Percentiles rank a stretch among this genome's conserved stretches.
Conservation (phyloP, 2,797 vertebrate species). For the Sarcoramphus papa region DNA sequence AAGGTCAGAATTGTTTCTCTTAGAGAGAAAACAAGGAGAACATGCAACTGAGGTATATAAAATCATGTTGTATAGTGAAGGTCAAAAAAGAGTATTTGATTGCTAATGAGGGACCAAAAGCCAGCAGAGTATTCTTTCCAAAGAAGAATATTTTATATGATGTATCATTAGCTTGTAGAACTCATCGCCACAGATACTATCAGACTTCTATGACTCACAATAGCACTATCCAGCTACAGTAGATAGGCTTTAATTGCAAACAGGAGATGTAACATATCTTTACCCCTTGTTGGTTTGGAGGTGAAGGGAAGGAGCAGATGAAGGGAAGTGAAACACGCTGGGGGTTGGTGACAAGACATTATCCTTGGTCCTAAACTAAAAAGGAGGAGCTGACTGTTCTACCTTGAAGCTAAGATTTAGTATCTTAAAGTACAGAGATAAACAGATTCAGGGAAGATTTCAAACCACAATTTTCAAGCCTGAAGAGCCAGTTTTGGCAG, state of each 20-base stretch:
- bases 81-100: background rate
- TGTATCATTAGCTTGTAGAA: background rate
- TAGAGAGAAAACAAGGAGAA: background rate
- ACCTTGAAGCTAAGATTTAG: background rate
- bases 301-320: background rate
- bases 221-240: background rate
- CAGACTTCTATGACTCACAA: background rate
- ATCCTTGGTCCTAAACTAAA: background rate
- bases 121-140: background rate
- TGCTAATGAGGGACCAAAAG: background rate
- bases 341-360: background rate
- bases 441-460: background rate
- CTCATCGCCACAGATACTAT: background rate
- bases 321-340: background rate
- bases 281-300: background rate
- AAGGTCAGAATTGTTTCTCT: background rate
- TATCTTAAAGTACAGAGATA: background rate
- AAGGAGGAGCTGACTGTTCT: background rate
- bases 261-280: background rate
- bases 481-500: background rate
- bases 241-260: background rate
- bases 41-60: background rate
- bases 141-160: background rate
- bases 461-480: background rate
- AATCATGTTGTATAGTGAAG: background rate